Percentiles rank a stretch among this genome's conserved stretches.
Conservation (phyloP, 2,797 vertebrate species). For the Graptemys geographica region DNA sequence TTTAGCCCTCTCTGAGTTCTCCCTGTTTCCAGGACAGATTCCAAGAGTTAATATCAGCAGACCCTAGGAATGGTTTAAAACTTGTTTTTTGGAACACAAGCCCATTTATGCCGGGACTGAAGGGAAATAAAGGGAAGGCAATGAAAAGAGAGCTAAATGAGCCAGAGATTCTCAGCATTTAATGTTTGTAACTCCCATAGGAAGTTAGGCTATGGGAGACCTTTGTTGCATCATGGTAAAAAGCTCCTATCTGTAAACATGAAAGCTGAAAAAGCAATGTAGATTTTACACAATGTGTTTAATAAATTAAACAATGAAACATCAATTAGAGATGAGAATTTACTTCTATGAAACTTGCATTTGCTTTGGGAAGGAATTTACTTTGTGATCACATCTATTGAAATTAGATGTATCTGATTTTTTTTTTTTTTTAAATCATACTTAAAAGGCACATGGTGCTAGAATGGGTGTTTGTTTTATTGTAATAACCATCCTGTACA, state of each 20-base stretch:
- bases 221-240: slow-evolving; percentile 68
- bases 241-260: slow-evolving; percentile 81
- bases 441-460: background rate
- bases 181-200: slow-evolving; percentile 70
- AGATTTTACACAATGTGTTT: slow-evolving; percentile 83
- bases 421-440: too few relatives aligned
- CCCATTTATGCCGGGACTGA: slow-evolving; percentile 40
- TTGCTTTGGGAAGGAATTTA: slow-evolving; percentile 14
- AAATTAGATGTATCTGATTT: background rate
- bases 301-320: slow-evolving; percentile 82
- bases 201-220: slow-evolving; percentile 63
- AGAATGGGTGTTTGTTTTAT: background rate
- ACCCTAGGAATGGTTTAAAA: slow-evolving; percentile 54
- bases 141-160: slow-evolving; percentile 78
- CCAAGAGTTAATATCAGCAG: slow-evolving; percentile 60
- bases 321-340: slow-evolving; percentile 63
- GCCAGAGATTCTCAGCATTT: slow-evolving; percentile 74
- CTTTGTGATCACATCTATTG: background rate
- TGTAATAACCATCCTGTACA: background rate
- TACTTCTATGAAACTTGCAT: slow-evolving; percentile 56
- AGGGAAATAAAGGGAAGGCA: slow-evolving; percentile 70
- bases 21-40: slow-evolving; percentile 59
- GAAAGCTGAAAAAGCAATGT: slow-evolving; percentile 77
- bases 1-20: slow-evolving; percentile 78
- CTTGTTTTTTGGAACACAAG: slow-evolving; percentile 55